Conservation (phyloP, 1,140 invertebrate species). For the Laupala kohalensis region DNA sequence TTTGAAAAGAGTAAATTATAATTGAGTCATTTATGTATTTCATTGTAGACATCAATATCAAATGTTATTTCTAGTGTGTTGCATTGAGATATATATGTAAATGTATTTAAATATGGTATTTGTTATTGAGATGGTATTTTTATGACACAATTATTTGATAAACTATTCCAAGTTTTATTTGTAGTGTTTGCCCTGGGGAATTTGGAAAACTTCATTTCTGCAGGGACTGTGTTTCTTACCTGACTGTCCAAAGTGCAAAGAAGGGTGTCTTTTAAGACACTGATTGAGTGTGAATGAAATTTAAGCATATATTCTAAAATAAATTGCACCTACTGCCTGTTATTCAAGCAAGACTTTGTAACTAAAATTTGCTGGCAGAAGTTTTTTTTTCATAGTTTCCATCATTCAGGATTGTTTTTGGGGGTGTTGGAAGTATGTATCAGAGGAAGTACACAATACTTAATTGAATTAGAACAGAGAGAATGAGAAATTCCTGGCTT, state of each 20-base stretch:
- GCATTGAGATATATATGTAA: not conserved
- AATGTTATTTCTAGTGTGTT: not conserved
- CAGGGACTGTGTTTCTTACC: not conserved
- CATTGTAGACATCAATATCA: not conserved
- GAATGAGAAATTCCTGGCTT: no score
- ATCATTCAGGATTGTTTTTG: no score
- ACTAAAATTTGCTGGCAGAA: not conserved
- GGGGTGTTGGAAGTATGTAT: no score
- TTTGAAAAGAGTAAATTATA: no score
- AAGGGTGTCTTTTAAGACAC: not conserved
- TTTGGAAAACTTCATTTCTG: not conserved
- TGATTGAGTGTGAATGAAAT: not conserved
- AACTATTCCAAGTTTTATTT: not conserved
- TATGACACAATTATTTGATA: not conserved
- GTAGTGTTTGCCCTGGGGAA: not conserved
- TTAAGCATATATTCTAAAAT: not conserved
- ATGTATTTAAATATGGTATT: not conserved
- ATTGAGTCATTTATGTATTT: not conserved
- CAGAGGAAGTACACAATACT: no score
- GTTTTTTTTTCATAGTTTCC: no score
- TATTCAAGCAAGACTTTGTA: not conserved
- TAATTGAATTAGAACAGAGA: no score
- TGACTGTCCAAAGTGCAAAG: not conserved
- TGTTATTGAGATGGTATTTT: not conserved
- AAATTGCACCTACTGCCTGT: not conserved